Percentiles rank a stretch among this genome's conserved stretches.
Conservation (phyloP, 1,140 invertebrate species). For the Periplaneta americana region DNA sequence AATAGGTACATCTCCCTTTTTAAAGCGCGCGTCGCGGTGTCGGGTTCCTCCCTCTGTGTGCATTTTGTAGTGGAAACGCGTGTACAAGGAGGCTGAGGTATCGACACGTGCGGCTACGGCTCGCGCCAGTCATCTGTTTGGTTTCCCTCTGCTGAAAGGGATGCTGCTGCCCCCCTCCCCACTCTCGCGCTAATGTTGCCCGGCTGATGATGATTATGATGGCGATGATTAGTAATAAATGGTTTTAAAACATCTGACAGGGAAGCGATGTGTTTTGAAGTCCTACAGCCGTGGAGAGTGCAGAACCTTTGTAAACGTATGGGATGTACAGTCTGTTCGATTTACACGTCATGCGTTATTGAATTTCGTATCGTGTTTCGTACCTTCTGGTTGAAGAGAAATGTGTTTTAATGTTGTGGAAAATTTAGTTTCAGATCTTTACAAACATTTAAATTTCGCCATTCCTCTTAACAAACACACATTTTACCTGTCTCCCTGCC, state of each 20-base stretch:
- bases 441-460: too few relatives aligned
- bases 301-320: neutral
- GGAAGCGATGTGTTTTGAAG: neutral
- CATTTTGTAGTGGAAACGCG: neutral
- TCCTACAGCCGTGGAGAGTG: neutral
- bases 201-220: neutral
- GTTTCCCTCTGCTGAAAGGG: neutral
- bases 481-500: too few relatives aligned
- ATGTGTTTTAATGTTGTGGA: too few relatives aligned
- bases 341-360: too few relatives aligned
- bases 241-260: slow-evolving; percentile 12
- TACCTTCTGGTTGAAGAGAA: too few relatives aligned
- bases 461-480: too few relatives aligned
- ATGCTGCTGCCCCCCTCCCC: neutral
- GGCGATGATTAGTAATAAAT: slow-evolving; percentile 5
- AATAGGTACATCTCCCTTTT: too few relatives aligned
- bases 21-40: too few relatives aligned
- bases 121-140: slow-evolving; percentile 1
- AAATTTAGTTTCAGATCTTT: too few relatives aligned
- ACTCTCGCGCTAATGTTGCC: neutral
- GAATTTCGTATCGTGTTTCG: too few relatives aligned
- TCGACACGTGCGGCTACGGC: neutral
- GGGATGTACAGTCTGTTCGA: neutral
- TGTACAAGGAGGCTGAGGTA: neutral
- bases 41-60: neutral